phyloP scores from a whole-genome alignment of 2,888 invertebrate species.

The Anthrax anthrax region DNA sequence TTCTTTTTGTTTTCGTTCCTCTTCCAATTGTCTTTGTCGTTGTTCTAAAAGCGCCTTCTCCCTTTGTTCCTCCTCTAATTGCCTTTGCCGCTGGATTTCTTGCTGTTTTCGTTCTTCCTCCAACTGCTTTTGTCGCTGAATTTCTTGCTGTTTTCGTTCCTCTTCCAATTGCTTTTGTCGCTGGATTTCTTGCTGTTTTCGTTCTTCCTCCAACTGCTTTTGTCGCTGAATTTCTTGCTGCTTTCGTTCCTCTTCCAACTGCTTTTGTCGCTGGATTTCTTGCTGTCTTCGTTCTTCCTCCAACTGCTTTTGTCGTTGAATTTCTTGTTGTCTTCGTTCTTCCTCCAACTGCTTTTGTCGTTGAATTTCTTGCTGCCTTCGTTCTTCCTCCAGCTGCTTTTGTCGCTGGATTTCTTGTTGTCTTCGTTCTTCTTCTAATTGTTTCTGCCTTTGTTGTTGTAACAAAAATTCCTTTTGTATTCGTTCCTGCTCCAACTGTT shows the following conservation, averaged over 20 bases:
- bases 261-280: slow-evolving; percentile 2
- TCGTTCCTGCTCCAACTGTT: neutral
- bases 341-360: no score
- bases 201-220: neutral
- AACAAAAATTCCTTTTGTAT: no score
- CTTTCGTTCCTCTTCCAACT: neutral
- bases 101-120: neutral
- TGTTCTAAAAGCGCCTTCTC: no score
- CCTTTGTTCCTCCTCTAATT: no score
- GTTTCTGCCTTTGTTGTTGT: no score
- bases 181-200: neutral
- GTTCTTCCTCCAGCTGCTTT: no score
- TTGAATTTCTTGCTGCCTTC: no score
- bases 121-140: no score
- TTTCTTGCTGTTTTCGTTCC: neutral
- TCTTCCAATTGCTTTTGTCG: neutral
- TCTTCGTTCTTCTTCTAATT: no score
- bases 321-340: neutral
- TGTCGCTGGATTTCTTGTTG: no score
- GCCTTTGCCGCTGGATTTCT: neutral
- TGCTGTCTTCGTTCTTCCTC: neutral
- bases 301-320: neutral
- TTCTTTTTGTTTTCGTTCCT: no score
- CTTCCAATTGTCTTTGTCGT: no score
- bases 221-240: slow-evolving; percentile 1